A percentile compares a stretch with the other conserved stretches of the same genome.
Conservation (phyloP, 2,888 invertebrate genomes). For the Lasius platythorax region DNA sequence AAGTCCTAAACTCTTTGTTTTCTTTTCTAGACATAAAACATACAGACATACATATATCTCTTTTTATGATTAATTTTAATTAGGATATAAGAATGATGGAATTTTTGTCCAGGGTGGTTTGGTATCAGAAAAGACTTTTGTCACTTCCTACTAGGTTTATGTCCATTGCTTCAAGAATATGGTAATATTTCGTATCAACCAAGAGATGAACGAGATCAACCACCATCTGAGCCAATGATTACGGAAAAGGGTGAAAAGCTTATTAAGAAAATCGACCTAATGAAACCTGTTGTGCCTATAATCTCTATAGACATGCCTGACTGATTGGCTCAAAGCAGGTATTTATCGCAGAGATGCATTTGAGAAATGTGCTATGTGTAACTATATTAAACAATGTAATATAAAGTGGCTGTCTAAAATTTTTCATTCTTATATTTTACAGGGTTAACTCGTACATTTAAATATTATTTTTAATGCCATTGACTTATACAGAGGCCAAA, state of each 20-base stretch:
- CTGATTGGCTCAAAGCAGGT: constrained; percentile 87
- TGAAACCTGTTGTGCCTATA: constrained; percentile 95
- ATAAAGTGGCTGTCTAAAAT: background rate
- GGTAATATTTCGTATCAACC: constrained; percentile 98
- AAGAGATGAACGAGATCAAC: constrained; percentile 86
- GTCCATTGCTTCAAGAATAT: constrained; percentile 98
- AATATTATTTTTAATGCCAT: constrained; percentile 62
- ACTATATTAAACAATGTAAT: background rate
- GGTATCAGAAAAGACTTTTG: constrained; percentile 99
- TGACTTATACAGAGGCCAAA: constrained; percentile 59
- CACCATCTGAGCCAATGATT: constrained; percentile 85
- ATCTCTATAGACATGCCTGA: constrained; percentile 97
- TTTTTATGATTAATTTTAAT: constrained; percentile 52
- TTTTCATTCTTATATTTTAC: constrained; percentile 13
- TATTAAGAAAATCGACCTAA: constrained; percentile 92
- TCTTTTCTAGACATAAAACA: background rate
- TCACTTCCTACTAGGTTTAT: constrained; percentile 97
- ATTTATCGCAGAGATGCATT: constrained; percentile 15
- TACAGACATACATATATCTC: background rate
- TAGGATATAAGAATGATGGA: constrained; percentile 28
- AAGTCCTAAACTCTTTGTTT: background rate
- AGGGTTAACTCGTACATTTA: constrained; percentile 58
- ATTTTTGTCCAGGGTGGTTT: constrained; percentile 96
- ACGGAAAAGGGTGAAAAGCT: constrained; percentile 89
- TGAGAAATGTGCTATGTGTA: background rate